A percentile compares a stretch with the other conserved stretches of the same genome.
Conservation (phyloP, 2,888 invertebrate species). For the Leptopilina syphax region DNA sequence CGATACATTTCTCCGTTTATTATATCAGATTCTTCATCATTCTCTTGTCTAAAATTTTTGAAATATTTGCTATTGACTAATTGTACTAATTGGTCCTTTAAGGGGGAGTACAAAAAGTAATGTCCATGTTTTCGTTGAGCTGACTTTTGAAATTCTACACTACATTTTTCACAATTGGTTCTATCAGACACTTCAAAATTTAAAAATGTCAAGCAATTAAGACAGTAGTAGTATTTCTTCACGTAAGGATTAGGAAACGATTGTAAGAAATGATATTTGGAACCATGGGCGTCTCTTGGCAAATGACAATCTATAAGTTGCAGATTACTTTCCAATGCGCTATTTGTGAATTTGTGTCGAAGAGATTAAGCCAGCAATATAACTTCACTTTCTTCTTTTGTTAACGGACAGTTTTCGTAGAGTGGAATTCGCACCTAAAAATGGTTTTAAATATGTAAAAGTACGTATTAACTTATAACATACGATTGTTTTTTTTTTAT, state of each 20-base stretch:
- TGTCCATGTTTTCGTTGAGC: not conserved
- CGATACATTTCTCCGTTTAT: slow-evolving; percentile 39
- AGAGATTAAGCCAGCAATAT: slow-evolving; percentile 38
- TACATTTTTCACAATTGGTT: not conserved
- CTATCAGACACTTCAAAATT: not conserved
- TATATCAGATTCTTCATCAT: slow-evolving; percentile 27
- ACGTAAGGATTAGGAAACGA: not conserved
- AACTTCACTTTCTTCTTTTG: slow-evolving; percentile 44
- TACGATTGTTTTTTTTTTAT: too few relatives aligned
- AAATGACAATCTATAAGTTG: slow-evolving; percentile 42
- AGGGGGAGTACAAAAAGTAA: not conserved
- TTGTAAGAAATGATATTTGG: slow-evolving; percentile 12
- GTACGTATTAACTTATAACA: too few relatives aligned
- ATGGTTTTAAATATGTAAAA: not conserved
- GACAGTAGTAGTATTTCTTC: not conserved
- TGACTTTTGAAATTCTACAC: not conserved
- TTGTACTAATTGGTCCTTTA: slow-evolving; percentile 36
- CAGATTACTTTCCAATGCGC: slow-evolving; percentile 36
- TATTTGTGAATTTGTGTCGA: slow-evolving; percentile 16
- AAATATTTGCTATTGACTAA: slow-evolving; percentile 32
- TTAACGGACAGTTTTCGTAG: slow-evolving; percentile 40
- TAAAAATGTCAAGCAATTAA: not conserved
- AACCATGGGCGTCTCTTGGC: slow-evolving; percentile 14
- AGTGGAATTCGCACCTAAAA: slow-evolving; percentile 34
- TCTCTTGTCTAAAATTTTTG: not conserved